phyloP scores from a whole-genome alignment of 1,140 invertebrate genomes.

The Saxidomus purpurata region DNA sequence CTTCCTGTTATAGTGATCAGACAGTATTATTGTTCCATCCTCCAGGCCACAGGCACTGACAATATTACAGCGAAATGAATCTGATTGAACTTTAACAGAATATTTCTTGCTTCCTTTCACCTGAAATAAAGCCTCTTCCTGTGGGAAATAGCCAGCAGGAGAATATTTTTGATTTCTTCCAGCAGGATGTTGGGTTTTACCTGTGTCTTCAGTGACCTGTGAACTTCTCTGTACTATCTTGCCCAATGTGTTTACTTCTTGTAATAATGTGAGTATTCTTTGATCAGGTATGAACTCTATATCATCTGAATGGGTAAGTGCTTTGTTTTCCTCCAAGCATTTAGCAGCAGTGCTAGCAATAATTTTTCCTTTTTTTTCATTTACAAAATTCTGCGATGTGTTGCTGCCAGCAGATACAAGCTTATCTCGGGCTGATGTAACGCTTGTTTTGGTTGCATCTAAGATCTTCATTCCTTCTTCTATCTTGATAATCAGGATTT shows the following conservation, averaged over 20 bases:
- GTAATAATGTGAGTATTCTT: background rate
- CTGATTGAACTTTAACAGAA: too few relatives aligned
- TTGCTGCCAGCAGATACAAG: background rate
- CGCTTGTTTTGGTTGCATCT: background rate
- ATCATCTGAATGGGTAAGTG: background rate
- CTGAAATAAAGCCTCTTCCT: too few relatives aligned
- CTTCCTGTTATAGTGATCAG: too few relatives aligned
- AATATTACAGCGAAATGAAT: too few relatives aligned
- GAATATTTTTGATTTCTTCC: too few relatives aligned
- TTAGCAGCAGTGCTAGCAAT: background rate
- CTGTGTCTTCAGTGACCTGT: background rate
- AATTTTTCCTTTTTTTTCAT: background rate
- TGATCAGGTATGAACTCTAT: background rate
- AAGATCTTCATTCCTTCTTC: background rate
- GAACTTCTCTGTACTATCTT: background rate
- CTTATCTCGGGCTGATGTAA: background rate
- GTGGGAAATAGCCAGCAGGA: too few relatives aligned
- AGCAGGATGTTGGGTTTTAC: too few relatives aligned
- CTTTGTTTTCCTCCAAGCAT: too few relatives aligned
- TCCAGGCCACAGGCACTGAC: too few relatives aligned
- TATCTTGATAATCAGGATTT: background rate
- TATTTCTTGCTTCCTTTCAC: too few relatives aligned
- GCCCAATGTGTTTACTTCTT: background rate
- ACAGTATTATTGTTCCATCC: too few relatives aligned
- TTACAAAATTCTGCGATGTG: background rate